Conservation (phyloP, 1,140 invertebrate species). For the Philaenus spumarius region DNA sequence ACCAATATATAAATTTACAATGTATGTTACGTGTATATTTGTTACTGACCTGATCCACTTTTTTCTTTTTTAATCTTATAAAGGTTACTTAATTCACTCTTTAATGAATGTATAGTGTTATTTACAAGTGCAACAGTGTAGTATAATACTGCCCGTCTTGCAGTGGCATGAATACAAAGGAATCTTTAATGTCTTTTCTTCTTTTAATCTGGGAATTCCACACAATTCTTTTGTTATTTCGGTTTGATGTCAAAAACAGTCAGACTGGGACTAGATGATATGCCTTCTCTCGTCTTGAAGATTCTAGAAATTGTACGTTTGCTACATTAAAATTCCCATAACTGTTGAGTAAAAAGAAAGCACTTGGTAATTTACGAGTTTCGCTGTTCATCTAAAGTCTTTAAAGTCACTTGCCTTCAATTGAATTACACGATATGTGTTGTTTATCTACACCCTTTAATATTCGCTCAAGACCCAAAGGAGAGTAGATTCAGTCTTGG, state of each 20-base stretch:
- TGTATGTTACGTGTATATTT: no score
- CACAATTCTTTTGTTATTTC: not conserved
- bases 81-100: no score
- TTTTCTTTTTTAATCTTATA: no score
- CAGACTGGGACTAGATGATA: not conserved
- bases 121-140: not conserved
- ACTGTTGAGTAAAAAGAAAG: slow-evolving; percentile 11
- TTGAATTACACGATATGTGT: slow-evolving; percentile 20
- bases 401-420: slow-evolving; percentile 19
- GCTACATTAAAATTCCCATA: not conserved
- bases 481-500: slow-evolving; percentile 23
- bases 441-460: slow-evolving; percentile 16
- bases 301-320: slow-evolving; percentile 6
- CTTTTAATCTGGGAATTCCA: not conserved
- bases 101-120: no score
- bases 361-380: slow-evolving; percentile 21
- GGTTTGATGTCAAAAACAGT: slow-evolving; percentile 2
- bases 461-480: slow-evolving; percentile 22
- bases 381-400: slow-evolving; percentile 13
- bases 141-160: not conserved
- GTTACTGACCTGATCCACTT: no score
- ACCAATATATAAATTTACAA: no score
- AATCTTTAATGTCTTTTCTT: not conserved
- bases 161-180: not conserved
- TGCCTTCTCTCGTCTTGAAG: not conserved